Conservation (phyloP, 2,113 vertebrate genomes). For the Hyla sarda region DNA sequence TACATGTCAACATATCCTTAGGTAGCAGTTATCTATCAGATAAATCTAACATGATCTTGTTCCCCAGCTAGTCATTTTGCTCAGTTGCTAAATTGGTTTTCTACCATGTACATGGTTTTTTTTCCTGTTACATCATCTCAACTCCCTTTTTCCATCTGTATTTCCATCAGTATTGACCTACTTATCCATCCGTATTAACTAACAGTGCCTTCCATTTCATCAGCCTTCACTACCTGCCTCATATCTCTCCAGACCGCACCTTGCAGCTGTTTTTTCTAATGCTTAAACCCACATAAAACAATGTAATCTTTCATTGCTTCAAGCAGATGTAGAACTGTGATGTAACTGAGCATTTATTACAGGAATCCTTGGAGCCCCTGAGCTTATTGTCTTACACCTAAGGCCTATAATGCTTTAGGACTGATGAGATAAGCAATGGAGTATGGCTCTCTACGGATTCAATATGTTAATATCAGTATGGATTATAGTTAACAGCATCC, state of each 20-base stretch:
- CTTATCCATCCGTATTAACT: not conserved
- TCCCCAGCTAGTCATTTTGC: not conserved
- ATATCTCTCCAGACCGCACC: constrained; percentile 4
- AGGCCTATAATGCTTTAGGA: not conserved
- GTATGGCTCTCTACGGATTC: not conserved
- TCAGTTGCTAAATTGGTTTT: not conserved
- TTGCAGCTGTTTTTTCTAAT: not conserved
- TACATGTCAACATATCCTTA: too few relatives aligned
- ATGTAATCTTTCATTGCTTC: not conserved
- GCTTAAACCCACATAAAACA: not conserved
- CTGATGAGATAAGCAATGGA: not conserved
- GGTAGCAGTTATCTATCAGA: too few relatives aligned
- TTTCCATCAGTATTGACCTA: constrained; percentile 4
- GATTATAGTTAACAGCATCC: not conserved
- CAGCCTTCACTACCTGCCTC: not conserved
- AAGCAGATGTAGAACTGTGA: not conserved
- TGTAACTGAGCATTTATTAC: not conserved
- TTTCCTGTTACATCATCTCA: not conserved
- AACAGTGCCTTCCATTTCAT: not conserved
- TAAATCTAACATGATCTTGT: not conserved
- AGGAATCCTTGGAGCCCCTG: not conserved
- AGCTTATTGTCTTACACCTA: not conserved
- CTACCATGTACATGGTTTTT: not conserved
- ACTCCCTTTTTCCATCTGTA: constrained; percentile 1
- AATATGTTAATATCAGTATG: not conserved